phyloP scores from a whole-genome alignment of 2,797 vertebrate species.

The Spatula clypeata region DNA sequence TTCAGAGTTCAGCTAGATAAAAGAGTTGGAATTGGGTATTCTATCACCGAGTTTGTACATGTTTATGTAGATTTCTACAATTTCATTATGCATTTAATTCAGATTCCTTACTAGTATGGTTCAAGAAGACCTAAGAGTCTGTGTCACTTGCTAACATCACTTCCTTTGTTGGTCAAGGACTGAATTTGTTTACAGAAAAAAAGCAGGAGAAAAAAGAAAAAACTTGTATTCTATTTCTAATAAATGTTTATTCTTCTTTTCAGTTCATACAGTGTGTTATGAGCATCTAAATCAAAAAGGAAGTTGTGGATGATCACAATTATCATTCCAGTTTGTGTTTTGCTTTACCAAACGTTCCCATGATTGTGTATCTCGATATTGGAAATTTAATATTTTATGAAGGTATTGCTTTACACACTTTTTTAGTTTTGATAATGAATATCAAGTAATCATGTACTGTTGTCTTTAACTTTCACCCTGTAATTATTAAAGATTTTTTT shows the following conservation, averaged over 20 bases:
- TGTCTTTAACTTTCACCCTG: not conserved
- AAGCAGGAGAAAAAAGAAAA: not conserved
- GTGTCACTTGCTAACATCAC: not conserved
- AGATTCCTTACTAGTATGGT: accelerated
- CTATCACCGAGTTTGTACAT: accelerated
- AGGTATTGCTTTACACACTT: not conserved
- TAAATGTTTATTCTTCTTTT: constrained; percentile 43
- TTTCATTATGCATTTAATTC: not conserved
- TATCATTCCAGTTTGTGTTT: constrained; percentile 69
- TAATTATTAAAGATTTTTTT: constrained; percentile 40
- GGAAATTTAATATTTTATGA: constrained; percentile 21
- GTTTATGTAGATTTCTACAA: not conserved
- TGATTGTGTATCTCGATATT: not conserved
- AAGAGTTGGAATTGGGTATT: not conserved
- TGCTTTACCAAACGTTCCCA: constrained; percentile 40
- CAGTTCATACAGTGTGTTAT: constrained; percentile 88
- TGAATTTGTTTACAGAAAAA: not conserved
- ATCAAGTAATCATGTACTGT: constrained; percentile 16
- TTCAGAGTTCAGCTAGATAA: not conserved
- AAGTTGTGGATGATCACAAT: not conserved
- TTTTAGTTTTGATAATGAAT: constrained; percentile 67
- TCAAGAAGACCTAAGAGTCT: not conserved
- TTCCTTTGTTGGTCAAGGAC: not conserved
- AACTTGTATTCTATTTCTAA: not conserved
- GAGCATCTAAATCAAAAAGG: constrained; percentile 78